Percentiles rank a stretch among this genome's conserved stretches.
phyloP scores from a whole-genome alignment of 1,140 invertebrate species.

The Pachypeltis micranthus region DNA sequence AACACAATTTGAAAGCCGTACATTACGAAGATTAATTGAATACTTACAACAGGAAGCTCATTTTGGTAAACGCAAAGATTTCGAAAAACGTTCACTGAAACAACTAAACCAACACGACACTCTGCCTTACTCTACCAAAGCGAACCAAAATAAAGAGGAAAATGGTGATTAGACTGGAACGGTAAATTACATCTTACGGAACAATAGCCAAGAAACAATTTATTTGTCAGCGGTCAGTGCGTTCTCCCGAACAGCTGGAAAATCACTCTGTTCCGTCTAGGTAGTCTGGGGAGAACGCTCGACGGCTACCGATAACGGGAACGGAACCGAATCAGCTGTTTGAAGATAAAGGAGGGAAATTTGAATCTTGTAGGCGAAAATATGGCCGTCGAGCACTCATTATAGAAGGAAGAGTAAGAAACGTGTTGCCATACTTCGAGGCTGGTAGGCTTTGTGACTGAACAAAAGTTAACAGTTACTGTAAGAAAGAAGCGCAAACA shows the following conservation, averaged over 20 bases:
- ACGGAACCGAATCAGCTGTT: too few relatives aligned
- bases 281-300: not conserved
- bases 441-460: too few relatives aligned
- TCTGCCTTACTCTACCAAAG: not conserved
- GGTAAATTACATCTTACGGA: constrained; percentile 1
- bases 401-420: too few relatives aligned
- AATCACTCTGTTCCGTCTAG: not conserved
- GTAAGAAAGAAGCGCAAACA: too few relatives aligned
- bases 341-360: not conserved
- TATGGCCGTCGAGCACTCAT: too few relatives aligned
- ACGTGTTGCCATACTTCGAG: too few relatives aligned
- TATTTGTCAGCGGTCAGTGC: constrained; percentile 21
- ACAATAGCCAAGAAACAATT: constrained; percentile 4
- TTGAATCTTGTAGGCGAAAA: too few relatives aligned
- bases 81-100: not conserved
- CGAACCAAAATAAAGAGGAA: not conserved
- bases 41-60: constrained; percentile 25
- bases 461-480: too few relatives aligned
- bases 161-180: not conserved
- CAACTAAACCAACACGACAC: not conserved
- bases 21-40: not conserved
- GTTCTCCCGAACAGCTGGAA: constrained; percentile 16
- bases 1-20: not conserved
- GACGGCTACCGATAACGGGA: not conserved
- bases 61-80: not conserved